Evolutionary conservation across 2,888 invertebrate genomes (phyloP).

Genomic region (Choreutis nemorana): DNA sequence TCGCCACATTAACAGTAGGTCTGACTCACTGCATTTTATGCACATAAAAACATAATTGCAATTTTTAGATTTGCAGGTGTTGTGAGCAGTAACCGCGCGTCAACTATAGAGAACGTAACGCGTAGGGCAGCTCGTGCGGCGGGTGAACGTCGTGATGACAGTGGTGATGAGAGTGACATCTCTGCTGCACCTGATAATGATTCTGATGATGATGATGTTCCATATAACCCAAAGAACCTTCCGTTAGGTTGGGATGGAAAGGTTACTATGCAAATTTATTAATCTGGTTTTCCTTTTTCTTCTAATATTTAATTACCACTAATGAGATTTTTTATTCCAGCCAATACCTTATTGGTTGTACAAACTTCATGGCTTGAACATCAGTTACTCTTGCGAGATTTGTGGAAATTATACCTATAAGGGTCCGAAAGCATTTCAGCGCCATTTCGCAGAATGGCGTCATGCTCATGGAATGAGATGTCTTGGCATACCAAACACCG

Average conservation of each 20-base stretch:
- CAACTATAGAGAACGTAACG: slow-evolving; percentile 98
- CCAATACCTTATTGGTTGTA: slow-evolving; percentile 95
- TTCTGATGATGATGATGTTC: slow-evolving; percentile 93
- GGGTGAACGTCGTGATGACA: slow-evolving; percentile 91
- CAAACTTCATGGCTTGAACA: slow-evolving; percentile 97
- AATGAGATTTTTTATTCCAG: slow-evolving; percentile 22
- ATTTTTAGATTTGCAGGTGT: slow-evolving; percentile 78
- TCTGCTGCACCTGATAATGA: slow-evolving; percentile 86
- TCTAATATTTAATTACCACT: no score
- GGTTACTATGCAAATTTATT: slow-evolving; percentile 39
- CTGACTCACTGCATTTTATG: no score
- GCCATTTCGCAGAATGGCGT: slow-evolving; percentile 96
- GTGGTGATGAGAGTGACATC: slow-evolving; percentile 84
- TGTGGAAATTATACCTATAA: slow-evolving; percentile 99
- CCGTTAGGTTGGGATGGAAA: slow-evolving; percentile 99
- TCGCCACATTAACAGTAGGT: no score
- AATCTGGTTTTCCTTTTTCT: no score
- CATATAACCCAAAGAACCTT: slow-evolving; percentile 99
- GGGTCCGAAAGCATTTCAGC: slow-evolving; percentile 98
- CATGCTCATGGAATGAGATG: slow-evolving; percentile 97
- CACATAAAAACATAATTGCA: no score
- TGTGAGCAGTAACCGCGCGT: slow-evolving; percentile 83
- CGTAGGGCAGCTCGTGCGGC: slow-evolving; percentile 96
- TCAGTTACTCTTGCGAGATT: slow-evolving; percentile 98
- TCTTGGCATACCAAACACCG: slow-evolving; percentile 98